A percentile compares a stretch with the other conserved stretches of the same genome.
Evolutionary conservation across 2,113 vertebrate genomes (phyloP).

Genomic region (Chascanopsetta lugubris): DNA sequence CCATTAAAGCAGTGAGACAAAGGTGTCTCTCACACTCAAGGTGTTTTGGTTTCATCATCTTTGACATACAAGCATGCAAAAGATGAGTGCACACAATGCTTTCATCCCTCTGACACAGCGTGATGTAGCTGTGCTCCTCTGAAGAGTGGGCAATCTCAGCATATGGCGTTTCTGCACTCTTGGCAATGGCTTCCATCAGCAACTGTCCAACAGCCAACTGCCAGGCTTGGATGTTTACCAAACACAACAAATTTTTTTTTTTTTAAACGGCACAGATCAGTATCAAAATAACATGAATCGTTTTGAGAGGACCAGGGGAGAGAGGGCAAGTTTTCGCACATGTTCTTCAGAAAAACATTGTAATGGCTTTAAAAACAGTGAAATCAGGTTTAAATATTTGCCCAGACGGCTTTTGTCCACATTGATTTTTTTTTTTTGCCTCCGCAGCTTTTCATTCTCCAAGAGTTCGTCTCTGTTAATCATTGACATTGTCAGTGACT

Average conservation of each 20-base stretch:
- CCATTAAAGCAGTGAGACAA: neutral
- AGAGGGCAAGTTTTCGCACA: neutral
- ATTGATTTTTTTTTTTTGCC: constrained; percentile 11
- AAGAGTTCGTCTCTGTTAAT: constrained; percentile 53
- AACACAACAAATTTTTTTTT: constrained; percentile 63
- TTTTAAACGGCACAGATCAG: constrained; percentile 37
- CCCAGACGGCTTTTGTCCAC: constrained; percentile 25
- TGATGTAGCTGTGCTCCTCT: constrained; percentile 31
- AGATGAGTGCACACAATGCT: constrained; percentile 44
- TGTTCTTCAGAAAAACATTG: neutral
- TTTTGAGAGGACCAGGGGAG: neutral
- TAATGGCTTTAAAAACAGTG: neutral
- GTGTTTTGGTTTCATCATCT: constrained; percentile 32
- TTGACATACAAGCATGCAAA: constrained; percentile 25
- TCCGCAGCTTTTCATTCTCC: constrained; percentile 13
- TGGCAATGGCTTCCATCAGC: constrained; percentile 53
- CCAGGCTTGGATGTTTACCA: constrained; percentile 56
- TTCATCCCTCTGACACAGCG: constrained; percentile 56
- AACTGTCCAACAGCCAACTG: constrained; percentile 51
- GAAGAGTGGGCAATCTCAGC: constrained; percentile 58
- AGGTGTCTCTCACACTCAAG: constrained; percentile 19
- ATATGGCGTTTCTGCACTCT: constrained; percentile 65
- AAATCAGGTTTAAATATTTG: constrained; percentile 8
- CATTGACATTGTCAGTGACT: constrained; percentile 46
- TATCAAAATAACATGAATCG: constrained; percentile 35